Evolutionary conservation across 1,140 invertebrate species (phyloP).

Genomic region (Ericerus pela): DNA sequence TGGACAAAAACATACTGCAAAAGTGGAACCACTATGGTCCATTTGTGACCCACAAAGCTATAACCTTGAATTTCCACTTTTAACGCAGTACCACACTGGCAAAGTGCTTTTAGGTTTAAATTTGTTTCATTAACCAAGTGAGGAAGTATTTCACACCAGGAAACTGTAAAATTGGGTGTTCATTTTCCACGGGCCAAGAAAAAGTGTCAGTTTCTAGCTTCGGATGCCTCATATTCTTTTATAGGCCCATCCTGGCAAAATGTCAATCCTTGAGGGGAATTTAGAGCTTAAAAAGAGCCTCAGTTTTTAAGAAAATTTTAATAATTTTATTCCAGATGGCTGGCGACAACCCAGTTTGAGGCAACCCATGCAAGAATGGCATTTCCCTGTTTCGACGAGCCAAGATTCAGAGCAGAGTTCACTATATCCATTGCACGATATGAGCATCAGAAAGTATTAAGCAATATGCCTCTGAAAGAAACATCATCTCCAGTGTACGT

Average conservation of each 20-base stretch:
- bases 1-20: too few species aligned
- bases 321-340: constrained; percentile 31
- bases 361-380: constrained; percentile 43
- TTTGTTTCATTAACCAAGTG: too few species aligned
- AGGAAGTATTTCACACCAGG: background rate
- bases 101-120: too few species aligned
- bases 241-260: too few species aligned
- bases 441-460: constrained; percentile 7
- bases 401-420: constrained; percentile 43
- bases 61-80: too few species aligned
- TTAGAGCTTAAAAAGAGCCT: background rate
- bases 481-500: background rate
- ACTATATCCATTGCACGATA: background rate
- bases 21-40: too few species aligned
- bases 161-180: background rate
- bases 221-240: too few species aligned
- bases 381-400: constrained; percentile 56
- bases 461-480: constrained; percentile 15
- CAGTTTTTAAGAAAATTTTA: background rate
- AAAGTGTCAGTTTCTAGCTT: too few species aligned
- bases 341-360: constrained; percentile 42
- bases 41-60: too few species aligned
- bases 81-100: too few species aligned
- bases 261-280: background rate
- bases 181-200: background rate